A percentile compares a stretch with the other conserved stretches of the same genome.
Conservation (phyloP, 2,113 vertebrate genomes). For the Triplophysa tibetana region DNA sequence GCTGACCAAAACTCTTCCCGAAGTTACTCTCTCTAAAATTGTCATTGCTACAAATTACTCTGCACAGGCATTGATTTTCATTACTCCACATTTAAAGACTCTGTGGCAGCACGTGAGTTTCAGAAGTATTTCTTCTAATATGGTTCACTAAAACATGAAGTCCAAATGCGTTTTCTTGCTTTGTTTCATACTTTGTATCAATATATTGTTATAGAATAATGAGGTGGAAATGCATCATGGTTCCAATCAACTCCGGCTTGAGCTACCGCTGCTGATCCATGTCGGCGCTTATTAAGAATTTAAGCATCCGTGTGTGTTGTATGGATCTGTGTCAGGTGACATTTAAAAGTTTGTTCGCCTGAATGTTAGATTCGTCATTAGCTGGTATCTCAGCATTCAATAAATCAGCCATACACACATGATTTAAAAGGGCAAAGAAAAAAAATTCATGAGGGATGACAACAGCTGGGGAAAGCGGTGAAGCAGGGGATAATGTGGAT, state of each 20-base stretch:
- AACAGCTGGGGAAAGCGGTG: background rate
- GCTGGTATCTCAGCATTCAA: background rate
- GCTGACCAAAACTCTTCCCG: too few species aligned
- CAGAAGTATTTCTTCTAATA: background rate
- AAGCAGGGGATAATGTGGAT: background rate
- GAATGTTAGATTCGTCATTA: conserved; percentile 1
- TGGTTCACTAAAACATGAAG: background rate
- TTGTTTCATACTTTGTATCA: background rate
- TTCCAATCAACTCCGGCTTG: conserved; percentile 13
- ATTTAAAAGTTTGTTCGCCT: conserved; percentile 29
- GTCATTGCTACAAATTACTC: background rate
- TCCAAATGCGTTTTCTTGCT: background rate
- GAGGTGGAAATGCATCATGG: background rate
- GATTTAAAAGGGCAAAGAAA: conserved; percentile 19
- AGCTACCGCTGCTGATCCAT: conserved; percentile 10
- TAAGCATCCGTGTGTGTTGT: conserved; percentile 2
- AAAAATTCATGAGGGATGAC: background rate
- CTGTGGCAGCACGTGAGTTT: too few species aligned
- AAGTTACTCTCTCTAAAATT: too few species aligned
- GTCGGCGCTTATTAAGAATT: conserved; percentile 14
- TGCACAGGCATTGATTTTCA: conserved; percentile 3
- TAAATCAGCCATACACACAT: background rate
- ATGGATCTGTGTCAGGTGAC: conserved; percentile 23
- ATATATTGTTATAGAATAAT: conserved; percentile 2
- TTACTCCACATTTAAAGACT: background rate